Conservation (phyloP, 2,888 invertebrate species). For the Apamea anceps region DNA sequence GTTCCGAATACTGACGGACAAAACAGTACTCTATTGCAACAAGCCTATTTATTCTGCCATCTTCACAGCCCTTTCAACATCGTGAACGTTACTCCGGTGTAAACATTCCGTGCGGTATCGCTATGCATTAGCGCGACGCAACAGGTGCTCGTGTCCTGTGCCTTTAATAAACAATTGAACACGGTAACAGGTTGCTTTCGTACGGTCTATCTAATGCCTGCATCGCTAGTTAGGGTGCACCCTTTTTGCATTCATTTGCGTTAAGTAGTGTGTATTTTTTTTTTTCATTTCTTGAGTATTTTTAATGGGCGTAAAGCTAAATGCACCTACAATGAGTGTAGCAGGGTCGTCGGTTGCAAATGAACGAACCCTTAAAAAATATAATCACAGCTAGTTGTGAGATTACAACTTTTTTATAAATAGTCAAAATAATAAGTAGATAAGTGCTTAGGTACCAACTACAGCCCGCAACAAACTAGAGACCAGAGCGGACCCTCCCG, state of each 20-base stretch:
- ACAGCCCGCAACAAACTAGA: no score
- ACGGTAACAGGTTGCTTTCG: conserved; percentile 55
- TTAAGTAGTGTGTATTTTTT: neutral
- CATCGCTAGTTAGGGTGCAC: conserved; percentile 46
- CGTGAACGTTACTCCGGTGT: conserved; percentile 26
- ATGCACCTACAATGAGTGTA: neutral
- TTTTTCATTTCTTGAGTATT: neutral
- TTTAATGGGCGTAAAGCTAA: no score
- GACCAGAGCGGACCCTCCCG: no score
- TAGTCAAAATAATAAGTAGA: no score
- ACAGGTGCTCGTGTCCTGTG: conserved; percentile 58
- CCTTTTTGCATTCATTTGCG: conserved; percentile 47
- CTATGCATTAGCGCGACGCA: conserved; percentile 57
- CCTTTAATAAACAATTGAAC: conserved; percentile 62
- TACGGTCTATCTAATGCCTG: conserved; percentile 49
- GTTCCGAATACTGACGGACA: neutral
- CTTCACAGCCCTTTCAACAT: conserved; percentile 26
- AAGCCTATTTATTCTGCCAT: conserved; percentile 18
- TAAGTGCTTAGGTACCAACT: neutral
- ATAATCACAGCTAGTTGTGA: neutral
- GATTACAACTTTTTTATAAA: neutral
- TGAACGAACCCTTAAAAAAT: neutral
- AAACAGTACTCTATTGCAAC: conserved; percentile 1
- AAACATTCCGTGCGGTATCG: conserved; percentile 40
- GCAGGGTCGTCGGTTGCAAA: neutral